phyloP scores from a whole-genome alignment of 1,140 invertebrate genomes.

The Eulimnadia texana region DNA sequence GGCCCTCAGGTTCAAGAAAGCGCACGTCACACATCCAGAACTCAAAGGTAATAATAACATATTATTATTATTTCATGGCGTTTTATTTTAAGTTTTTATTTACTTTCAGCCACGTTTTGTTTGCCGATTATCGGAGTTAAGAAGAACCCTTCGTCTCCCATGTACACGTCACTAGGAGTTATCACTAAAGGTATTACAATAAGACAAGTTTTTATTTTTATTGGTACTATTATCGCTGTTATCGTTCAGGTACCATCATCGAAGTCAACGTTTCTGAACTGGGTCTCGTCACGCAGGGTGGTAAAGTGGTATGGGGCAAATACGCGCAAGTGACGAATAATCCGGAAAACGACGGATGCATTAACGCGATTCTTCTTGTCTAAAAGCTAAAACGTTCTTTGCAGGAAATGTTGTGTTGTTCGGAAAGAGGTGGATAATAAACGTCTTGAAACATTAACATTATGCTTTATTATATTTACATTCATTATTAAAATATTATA shows the following conservation, averaged over 20 bases:
- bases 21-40: constrained; percentile 98
- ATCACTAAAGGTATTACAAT: constrained; percentile 68
- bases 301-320: constrained; percentile 99
- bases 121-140: constrained; percentile 98
- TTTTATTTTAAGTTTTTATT: no score
- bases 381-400: constrained; percentile 43
- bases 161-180: constrained; percentile 94
- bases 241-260: constrained; percentile 72
- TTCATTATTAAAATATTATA: no score
- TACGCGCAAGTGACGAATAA: constrained; percentile 99
- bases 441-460: background rate
- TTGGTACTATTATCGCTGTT: no score
- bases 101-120: constrained; percentile 97
- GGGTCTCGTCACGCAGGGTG: constrained; percentile 94
- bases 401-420: background rate
- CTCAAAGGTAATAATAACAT: no score
- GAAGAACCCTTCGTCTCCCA: constrained; percentile 93
- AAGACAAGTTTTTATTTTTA: no score
- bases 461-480: background rate
- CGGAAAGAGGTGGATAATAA: background rate
- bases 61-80: no score
- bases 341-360: constrained; percentile 99
- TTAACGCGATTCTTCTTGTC: constrained; percentile 94
- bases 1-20: constrained; percentile 90
- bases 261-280: constrained; percentile 98